phyloP scores from a whole-genome alignment of 2,797 vertebrate species.

The Malurus leucopterus region DNA sequence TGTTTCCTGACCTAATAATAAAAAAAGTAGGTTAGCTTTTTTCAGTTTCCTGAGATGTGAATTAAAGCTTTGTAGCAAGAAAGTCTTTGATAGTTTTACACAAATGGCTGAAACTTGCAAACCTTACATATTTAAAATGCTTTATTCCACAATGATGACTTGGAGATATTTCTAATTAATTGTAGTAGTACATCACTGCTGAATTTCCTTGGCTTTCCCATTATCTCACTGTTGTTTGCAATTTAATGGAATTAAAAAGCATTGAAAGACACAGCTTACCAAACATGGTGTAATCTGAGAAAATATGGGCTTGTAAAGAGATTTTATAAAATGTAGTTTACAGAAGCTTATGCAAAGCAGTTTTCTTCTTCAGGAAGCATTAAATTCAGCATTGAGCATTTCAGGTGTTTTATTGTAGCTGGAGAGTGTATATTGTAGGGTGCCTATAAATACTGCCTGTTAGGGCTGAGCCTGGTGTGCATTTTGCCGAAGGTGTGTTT shows the following conservation, averaged over 20 bases:
- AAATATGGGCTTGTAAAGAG: neutral
- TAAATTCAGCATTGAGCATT: neutral
- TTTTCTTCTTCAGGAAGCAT: neutral
- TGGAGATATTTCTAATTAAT: slow-evolving; percentile 25
- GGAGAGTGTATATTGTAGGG: neutral
- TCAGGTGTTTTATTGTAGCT: neutral
- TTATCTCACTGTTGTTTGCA: neutral
- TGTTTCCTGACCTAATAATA: slow-evolving; percentile 21
- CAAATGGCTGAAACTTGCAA: slow-evolving; percentile 11
- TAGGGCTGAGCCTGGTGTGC: neutral
- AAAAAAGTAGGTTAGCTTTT: slow-evolving; percentile 11
- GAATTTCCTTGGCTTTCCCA: neutral
- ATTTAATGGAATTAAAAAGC: slow-evolving; percentile 5
- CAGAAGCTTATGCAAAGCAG: neutral
- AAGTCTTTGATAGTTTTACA: neutral
- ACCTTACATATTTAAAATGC: slow-evolving; percentile 2
- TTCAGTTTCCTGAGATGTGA: neutral
- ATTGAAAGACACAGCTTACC: neutral
- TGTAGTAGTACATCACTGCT: neutral
- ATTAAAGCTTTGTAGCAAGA: neutral
- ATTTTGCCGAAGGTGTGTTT: neutral
- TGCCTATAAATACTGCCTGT: neutral
- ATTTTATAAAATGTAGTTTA: neutral
- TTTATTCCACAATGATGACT: neutral
- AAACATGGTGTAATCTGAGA: neutral